phyloP scores from a whole-genome alignment of 1,140 invertebrate genomes.

The Trachymyrmex septentrionalis region DNA sequence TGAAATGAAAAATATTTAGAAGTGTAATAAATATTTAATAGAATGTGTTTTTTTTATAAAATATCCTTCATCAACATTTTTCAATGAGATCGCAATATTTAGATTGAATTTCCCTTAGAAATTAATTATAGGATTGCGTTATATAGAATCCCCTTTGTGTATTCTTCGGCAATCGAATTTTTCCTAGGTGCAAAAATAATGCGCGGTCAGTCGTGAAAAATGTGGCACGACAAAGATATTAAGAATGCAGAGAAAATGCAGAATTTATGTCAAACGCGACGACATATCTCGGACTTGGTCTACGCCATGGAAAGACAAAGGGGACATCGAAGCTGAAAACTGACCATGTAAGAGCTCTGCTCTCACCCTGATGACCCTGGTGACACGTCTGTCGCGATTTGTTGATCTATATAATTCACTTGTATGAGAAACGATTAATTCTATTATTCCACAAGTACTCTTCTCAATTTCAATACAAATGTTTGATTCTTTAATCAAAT shows the following conservation, averaged over 20 bases:
- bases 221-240: background rate
- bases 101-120: background rate
- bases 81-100: background rate
- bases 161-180: background rate
- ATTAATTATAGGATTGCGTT: background rate
- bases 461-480: background rate
- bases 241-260: background rate
- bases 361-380: slow-evolving; percentile 54
- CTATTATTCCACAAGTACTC: slow-evolving; percentile 3
- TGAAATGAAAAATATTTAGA: background rate
- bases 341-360: slow-evolving; percentile 73
- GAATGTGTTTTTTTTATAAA: background rate
- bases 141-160: too few relatives aligned
- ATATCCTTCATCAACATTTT: background rate
- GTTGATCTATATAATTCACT: background rate
- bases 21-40: background rate
- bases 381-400: slow-evolving; percentile 41
- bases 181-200: too few relatives aligned
- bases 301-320: background rate
- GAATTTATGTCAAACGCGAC: background rate
- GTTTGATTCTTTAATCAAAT: background rate
- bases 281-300: background rate
- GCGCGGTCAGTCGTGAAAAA: background rate
- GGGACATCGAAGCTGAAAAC: slow-evolving; percentile 68
- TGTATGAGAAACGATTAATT: background rate